A percentile compares a stretch with the other conserved stretches of the same genome.
These are phyloP conservation scores for Sclerurus mexicanus DNA, from an alignment of 2,113 vertebrate species.

Conservation along the genomic window DNA sequence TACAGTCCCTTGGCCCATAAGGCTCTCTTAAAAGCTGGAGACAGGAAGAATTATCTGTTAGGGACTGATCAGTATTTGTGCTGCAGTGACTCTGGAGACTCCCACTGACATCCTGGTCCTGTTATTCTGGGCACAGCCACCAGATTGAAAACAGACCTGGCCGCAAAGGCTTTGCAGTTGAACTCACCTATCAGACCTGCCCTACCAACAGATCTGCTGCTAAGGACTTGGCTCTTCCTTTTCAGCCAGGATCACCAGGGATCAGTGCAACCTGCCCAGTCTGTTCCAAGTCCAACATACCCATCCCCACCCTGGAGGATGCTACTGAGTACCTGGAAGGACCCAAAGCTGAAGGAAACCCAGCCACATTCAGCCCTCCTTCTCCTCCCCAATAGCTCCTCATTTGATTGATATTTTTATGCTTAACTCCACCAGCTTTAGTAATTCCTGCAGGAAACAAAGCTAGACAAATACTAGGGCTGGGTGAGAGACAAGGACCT, in stretches of 20 bases:
- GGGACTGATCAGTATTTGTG: slow-evolving; percentile 11
- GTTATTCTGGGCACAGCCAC: slow-evolving; percentile 57
- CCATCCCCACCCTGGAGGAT: background rate
- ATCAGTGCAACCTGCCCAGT: background rate
- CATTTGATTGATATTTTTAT: background rate
- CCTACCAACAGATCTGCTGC: background rate
- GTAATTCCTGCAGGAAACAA: background rate
- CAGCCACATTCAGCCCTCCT: background rate
- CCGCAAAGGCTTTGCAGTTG: background rate
- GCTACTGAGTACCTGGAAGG: background rate
- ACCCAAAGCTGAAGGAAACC: background rate
- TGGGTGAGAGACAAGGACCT: background rate
- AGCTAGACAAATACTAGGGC: background rate
- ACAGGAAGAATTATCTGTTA: slow-evolving; percentile 48
- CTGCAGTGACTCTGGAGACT: slow-evolving; percentile 20
- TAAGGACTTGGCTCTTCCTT: background rate
- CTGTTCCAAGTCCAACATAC: background rate
- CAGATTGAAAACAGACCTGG: slow-evolving; percentile 23
- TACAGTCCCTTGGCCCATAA: background rate
- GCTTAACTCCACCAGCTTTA: background rate
- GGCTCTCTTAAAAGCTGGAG: background rate
- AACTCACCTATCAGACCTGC: background rate
- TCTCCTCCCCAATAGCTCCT: background rate
- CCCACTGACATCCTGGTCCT: slow-evolving; percentile 58
- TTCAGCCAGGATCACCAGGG: background rate